phyloP scores from a whole-genome alignment of 2,113 vertebrate genomes.

The Leptobrachium leishanense region DNA sequence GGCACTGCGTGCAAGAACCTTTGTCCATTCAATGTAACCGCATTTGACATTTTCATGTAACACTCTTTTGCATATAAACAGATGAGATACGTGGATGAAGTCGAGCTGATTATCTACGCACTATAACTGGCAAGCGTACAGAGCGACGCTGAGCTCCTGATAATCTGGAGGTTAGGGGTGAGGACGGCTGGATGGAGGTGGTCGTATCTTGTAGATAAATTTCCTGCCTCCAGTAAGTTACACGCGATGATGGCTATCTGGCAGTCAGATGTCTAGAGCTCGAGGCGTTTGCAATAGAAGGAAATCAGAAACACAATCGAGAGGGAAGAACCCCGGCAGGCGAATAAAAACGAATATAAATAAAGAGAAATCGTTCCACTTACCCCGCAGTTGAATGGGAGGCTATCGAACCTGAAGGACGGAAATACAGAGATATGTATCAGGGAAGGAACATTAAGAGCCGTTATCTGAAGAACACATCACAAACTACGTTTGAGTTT shows the following conservation, averaged over 20 bases:
- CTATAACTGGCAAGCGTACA: too few species aligned
- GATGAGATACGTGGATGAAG: too few species aligned
- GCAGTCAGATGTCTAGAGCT: neutral
- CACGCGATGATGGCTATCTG: neutral
- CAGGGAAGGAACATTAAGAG: too few species aligned
- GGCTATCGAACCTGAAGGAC: conserved; percentile 11
- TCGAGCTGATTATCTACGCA: too few species aligned
- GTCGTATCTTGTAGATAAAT: neutral
- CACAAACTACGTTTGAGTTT: too few species aligned
- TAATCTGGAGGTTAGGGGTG: neutral
- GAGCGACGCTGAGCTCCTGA: neutral
- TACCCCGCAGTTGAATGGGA: conserved; percentile 8
- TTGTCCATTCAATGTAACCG: too few species aligned
- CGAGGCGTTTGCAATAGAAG: neutral
- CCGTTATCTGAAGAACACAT: too few species aligned
- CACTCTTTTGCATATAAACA: too few species aligned
- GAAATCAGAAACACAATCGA: too few species aligned
- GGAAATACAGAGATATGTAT: neutral
- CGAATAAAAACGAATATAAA: neutral
- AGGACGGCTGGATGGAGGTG: neutral
- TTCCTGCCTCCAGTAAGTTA: neutral
- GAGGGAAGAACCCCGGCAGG: too few species aligned
- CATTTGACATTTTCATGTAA: too few species aligned
- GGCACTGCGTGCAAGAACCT: too few species aligned
- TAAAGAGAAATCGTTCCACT: neutral